Percentiles rank a stretch among this genome's conserved stretches.
phyloP scores from a whole-genome alignment of 2,113 vertebrate species.

The Strix aluco region DNA sequence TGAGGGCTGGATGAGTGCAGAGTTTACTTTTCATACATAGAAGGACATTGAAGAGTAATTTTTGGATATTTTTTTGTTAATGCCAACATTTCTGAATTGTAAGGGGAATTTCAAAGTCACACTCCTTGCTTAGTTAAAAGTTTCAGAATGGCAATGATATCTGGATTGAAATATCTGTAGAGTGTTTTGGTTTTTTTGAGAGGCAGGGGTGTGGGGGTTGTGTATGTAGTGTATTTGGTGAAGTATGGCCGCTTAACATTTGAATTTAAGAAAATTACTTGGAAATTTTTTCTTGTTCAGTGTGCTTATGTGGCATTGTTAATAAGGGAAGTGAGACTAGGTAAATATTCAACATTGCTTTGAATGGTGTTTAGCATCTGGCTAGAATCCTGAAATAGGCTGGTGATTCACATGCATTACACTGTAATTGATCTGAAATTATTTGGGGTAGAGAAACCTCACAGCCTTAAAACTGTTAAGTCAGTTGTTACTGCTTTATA shows the following conservation, averaged over 20 bases:
- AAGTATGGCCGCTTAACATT: neutral
- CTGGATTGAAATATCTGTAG: neutral
- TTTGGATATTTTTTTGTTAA: neutral
- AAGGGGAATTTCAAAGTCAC: neutral
- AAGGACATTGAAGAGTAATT: neutral
- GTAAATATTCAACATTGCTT: neutral
- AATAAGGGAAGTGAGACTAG: neutral
- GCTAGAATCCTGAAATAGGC: neutral
- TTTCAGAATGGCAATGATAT: neutral
- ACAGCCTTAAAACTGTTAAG: neutral
- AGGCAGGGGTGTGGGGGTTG: fast-evolving
- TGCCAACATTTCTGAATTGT: neutral
- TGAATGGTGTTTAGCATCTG: neutral
- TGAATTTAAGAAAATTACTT: neutral
- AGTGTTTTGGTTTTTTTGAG: neutral
- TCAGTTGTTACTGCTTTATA: neutral
- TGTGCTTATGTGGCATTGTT: fast-evolving
- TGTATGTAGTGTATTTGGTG: neutral
- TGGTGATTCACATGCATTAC: neutral
- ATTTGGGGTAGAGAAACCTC: neutral
- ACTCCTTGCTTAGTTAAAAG: neutral
- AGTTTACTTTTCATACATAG: neutral
- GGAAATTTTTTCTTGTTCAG: neutral
- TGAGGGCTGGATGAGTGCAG: neutral
- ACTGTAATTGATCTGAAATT: neutral